Evolutionary conservation across 2,113 vertebrate genomes (phyloP).

Genomic region (Falcunculus frontatus): DNA sequence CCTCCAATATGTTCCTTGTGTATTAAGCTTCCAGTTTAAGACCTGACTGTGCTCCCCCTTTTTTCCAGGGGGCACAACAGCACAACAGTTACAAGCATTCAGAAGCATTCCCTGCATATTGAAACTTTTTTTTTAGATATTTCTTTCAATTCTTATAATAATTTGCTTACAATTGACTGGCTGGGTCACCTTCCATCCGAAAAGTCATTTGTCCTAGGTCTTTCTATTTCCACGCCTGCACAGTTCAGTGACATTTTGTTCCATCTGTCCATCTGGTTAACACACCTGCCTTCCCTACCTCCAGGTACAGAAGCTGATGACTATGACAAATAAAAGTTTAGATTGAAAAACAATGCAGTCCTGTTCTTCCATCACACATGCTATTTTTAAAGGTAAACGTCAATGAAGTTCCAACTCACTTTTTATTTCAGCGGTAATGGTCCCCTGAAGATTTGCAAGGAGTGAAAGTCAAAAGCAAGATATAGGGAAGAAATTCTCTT

Average conservation of each 20-base stretch:
- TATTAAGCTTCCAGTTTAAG: neutral
- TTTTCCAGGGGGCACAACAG: too few relatives aligned
- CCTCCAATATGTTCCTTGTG: fast-evolving
- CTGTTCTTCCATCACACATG: neutral
- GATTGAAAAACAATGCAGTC: neutral
- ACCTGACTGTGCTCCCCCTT: neutral
- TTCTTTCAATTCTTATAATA: neutral
- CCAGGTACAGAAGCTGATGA: conserved; percentile 20
- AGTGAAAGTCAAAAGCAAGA: conserved; percentile 29
- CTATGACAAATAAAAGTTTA: conserved; percentile 13
- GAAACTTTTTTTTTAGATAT: neutral
- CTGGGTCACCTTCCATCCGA: conserved; percentile 14
- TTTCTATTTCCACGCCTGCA: neutral
- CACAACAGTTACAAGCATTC: neutral
- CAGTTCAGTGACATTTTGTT: conserved; percentile 28
- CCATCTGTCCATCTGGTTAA: conserved; percentile 54
- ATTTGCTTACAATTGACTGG: neutral
- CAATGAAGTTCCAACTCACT: neutral
- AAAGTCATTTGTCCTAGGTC: neutral
- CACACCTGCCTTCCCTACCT: conserved; percentile 38
- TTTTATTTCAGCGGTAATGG: neutral
- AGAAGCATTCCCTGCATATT: neutral
- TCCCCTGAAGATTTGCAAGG: conserved; percentile 2
- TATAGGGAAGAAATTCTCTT: neutral
- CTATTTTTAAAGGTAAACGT: conserved; percentile 9